Evolutionary conservation across 2,113 vertebrate species (phyloP).

Genomic region (Heloderma charlesbogerti): DNA sequence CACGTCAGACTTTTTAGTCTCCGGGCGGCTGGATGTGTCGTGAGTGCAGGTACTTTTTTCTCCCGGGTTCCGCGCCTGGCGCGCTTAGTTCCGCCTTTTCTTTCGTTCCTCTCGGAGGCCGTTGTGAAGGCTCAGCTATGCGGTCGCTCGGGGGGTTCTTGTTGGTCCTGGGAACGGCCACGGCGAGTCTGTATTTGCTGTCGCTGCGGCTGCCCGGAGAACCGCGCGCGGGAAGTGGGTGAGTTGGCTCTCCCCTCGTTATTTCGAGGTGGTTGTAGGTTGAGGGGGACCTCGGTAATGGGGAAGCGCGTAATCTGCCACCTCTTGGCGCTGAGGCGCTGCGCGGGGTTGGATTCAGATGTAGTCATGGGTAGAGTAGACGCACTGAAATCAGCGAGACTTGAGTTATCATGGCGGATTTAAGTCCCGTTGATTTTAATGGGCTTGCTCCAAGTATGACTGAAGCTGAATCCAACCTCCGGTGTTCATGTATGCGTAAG

Average conservation of each 20-base stretch:
- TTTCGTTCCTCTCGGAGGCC: not conserved
- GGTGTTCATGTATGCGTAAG: not conserved
- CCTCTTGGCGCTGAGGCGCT: not conserved
- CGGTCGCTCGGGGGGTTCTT: constrained; percentile 44
- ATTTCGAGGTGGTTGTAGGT: not conserved
- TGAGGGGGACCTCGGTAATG: too few relatives aligned
- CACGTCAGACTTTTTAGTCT: not conserved
- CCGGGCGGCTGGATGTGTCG: not conserved
- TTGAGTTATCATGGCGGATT: too few relatives aligned
- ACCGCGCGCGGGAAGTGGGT: not conserved
- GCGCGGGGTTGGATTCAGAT: too few relatives aligned
- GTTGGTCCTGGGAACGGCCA: constrained; percentile 55
- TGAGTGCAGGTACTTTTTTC: accelerated
- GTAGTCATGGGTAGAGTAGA: too few relatives aligned
- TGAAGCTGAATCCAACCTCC: not conserved
- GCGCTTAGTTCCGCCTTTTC: too few relatives aligned
- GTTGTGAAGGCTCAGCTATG: not conserved
- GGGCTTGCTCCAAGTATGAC: too few relatives aligned
- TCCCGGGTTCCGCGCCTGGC: accelerated
- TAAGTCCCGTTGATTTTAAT: too few relatives aligned
- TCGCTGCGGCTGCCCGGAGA: constrained; percentile 50
- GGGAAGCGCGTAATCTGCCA: not conserved
- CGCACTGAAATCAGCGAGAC: too few relatives aligned
- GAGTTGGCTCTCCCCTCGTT: not conserved
- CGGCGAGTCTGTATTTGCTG: constrained; percentile 65